Evolutionary conservation across 2,797 vertebrate genomes (phyloP).

Genomic region (Chaunax sp.): DNA sequence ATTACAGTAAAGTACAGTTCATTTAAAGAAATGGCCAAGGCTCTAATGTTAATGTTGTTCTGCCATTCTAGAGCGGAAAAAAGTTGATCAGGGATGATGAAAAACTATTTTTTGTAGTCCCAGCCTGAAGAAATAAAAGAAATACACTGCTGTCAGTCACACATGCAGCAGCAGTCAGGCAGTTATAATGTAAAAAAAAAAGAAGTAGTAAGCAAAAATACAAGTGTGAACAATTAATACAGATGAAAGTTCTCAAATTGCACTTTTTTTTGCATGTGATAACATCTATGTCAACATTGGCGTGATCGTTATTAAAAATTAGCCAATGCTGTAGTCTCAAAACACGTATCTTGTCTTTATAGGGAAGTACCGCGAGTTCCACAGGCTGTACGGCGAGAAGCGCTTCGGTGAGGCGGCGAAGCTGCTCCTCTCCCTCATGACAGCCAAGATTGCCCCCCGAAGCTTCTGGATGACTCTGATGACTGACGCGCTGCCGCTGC

Average conservation of each 20-base stretch:
- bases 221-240: not conserved
- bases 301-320: too few species aligned
- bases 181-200: not conserved
- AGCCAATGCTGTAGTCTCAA: too few species aligned
- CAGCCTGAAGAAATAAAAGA: too few species aligned
- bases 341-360: not conserved
- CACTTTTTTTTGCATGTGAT: too few species aligned
- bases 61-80: too few species aligned
- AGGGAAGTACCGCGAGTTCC: slow-evolving; percentile 98
- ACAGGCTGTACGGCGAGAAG: slow-evolving; percentile 92
- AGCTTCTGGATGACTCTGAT: slow-evolving; percentile 98
- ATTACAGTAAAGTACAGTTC: not conserved
- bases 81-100: too few species aligned
- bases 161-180: too few species aligned
- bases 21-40: too few species aligned
- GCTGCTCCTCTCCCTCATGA: slow-evolving; percentile 95
- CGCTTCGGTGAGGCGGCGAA: slow-evolving; percentile 88
- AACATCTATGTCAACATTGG: too few species aligned
- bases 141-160: too few species aligned
- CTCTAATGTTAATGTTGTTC: too few species aligned
- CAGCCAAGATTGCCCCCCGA: slow-evolving; percentile 92
- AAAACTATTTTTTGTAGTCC: too few species aligned
- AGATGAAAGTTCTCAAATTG: not conserved
- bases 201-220: not conserved
- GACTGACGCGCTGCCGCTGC: slow-evolving; percentile 93